These are phyloP conservation scores for Microtus montanus DNA, from an alignment of 2,113 vertebrate species.

Conservation along the genomic window DNA sequence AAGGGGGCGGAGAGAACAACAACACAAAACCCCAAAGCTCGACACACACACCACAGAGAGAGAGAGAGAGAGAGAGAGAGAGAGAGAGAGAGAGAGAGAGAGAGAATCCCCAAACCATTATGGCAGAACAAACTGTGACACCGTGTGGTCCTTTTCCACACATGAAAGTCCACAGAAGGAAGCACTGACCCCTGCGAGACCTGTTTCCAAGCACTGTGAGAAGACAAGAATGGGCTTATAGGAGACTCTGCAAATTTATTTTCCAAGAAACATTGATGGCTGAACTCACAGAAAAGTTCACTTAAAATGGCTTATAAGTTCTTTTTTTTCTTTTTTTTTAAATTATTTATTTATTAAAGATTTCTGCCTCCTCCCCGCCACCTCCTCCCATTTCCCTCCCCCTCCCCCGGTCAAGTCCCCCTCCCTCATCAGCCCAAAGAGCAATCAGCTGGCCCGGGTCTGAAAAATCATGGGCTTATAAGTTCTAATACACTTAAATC, in stretches of 20 bases:
- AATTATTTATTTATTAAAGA: too few relatives aligned
- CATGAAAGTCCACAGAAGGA: not conserved
- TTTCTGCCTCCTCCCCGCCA: too few relatives aligned
- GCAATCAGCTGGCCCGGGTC: too few relatives aligned
- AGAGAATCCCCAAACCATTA: not conserved
- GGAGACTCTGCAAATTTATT: not conserved
- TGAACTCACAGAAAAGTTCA: not conserved
- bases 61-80: too few relatives aligned
- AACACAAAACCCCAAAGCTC: too few relatives aligned
- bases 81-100: too few relatives aligned
- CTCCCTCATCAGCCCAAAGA: too few relatives aligned
- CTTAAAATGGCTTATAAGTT: not conserved
- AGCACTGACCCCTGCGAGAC: not conserved
- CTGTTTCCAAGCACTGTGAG: not conserved
- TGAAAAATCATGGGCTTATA: not conserved
- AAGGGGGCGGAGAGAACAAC: too few relatives aligned
- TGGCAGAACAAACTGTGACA: not conserved
- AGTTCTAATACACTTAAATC: not conserved
- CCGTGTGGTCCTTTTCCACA: not conserved
- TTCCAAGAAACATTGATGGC: not conserved
- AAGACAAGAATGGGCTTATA: not conserved
- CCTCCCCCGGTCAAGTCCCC: too few relatives aligned
- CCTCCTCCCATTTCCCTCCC: too few relatives aligned
- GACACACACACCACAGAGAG: too few relatives aligned
- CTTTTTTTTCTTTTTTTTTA: not conserved